A percentile compares a stretch with the other conserved stretches of the same genome.
phyloP scores from a whole-genome alignment of 2,797 vertebrate genomes.

The Neomorphus geoffroyi region DNA sequence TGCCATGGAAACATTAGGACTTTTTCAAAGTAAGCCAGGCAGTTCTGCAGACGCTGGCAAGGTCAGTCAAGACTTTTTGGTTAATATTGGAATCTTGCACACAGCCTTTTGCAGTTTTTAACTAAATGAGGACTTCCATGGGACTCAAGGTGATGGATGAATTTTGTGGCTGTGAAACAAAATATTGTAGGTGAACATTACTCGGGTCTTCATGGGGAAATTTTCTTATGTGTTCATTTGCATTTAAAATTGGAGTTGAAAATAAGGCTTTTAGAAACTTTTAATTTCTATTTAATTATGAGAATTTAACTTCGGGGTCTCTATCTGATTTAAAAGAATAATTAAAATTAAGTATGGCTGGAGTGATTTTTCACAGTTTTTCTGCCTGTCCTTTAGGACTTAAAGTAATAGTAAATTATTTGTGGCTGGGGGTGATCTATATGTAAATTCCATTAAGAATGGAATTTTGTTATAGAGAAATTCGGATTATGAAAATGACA shows the following conservation, averaged over 20 bases:
- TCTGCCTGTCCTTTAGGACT: slow-evolving; percentile 85
- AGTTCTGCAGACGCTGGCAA: neutral
- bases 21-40: neutral
- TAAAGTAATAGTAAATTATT: slow-evolving; percentile 89
- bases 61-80: neutral
- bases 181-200: neutral
- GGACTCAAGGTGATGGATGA: neutral
- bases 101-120: neutral
- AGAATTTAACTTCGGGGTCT: slow-evolving; percentile 86
- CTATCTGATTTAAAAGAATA: slow-evolving; percentile 92
- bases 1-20: neutral
- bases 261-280: slow-evolving; percentile 86
- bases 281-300: slow-evolving; percentile 87
- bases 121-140: neutral
- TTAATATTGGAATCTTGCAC: neutral
- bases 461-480: slow-evolving; percentile 84
- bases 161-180: neutral
- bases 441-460: slow-evolving; percentile 90
- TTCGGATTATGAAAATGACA: slow-evolving; percentile 87
- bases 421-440: slow-evolving; percentile 84
- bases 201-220: slow-evolving; percentile 30
- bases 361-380: slow-evolving; percentile 84
- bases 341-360: slow-evolving; percentile 94
- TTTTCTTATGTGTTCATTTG: slow-evolving; percentile 71
- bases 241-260: slow-evolving; percentile 80